Conservation (phyloP, 1,140 invertebrate species). For the Drosophila pectinifera region DNA sequence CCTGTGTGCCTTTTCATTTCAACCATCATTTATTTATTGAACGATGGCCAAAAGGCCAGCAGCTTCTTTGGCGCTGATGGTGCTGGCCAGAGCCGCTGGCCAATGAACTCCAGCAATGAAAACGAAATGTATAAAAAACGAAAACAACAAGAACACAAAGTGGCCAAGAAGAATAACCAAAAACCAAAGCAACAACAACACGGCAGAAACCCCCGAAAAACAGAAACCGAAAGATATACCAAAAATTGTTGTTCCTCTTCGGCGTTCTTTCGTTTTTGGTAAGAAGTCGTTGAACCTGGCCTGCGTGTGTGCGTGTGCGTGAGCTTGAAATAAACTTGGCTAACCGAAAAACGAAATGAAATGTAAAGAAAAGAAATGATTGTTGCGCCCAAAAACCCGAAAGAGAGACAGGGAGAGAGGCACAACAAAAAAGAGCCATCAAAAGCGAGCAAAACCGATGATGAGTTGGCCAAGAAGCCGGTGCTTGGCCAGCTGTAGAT, state of each 20-base stretch:
- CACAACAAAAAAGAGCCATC: conserved; percentile 45
- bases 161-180: conserved; percentile 59
- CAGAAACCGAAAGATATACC: conserved; percentile 45
- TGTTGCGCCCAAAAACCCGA: conserved; percentile 57
- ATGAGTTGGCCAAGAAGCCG: conserved; percentile 60
- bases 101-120: conserved; percentile 83
- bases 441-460: conserved; percentile 58
- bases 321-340: conserved; percentile 78
- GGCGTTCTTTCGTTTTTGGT: conserved; percentile 58
- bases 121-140: conserved; percentile 82
- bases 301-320: conserved; percentile 64
- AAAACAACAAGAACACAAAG: conserved; percentile 75
- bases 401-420: conserved; percentile 18
- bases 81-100: conserved; percentile 30
- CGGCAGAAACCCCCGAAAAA: conserved; percentile 55
- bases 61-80: conserved; percentile 41
- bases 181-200: conserved; percentile 41
- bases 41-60: conserved; percentile 44
- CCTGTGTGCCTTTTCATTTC: conserved; percentile 42
- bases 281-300: conserved; percentile 80
- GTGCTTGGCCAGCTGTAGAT: conserved; percentile 36
- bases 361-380: conserved; percentile 76
- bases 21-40: conserved; percentile 71
- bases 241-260: conserved; percentile 46
- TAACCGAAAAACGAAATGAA: conserved; percentile 64